phyloP scores from a whole-genome alignment of 2,888 invertebrate genomes.

The Tipula vernalis region DNA sequence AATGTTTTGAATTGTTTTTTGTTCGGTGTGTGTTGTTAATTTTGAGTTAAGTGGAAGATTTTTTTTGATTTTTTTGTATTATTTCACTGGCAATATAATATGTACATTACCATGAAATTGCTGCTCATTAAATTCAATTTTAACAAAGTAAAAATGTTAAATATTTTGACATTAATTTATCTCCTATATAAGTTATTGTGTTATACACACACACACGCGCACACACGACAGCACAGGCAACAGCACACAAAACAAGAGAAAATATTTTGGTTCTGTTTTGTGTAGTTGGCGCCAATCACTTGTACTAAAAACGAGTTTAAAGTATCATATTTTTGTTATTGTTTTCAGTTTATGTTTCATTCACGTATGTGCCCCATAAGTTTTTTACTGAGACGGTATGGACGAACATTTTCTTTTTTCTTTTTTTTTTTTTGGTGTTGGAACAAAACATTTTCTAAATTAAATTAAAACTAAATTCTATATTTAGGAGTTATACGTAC shows the following conservation, averaged over 20 bases:
- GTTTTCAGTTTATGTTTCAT: not conserved
- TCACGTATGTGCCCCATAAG: not conserved
- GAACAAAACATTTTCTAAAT: not conserved
- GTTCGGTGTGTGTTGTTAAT: not conserved
- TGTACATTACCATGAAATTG: not conserved
- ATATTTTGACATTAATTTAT: not conserved
- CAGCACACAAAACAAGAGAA: not conserved
- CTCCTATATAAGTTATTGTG: not conserved
- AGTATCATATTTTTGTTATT: not conserved
- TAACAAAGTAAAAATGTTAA: not conserved
- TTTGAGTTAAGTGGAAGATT: not conserved
- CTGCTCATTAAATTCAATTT: not conserved
- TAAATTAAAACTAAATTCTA: not conserved
- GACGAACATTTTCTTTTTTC: not conserved
- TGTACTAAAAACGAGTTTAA: not conserved
- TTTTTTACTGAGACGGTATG: not conserved
- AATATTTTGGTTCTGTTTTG: not conserved
- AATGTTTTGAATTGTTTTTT: not conserved
- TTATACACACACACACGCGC: not conserved
- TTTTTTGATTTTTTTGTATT: not conserved
- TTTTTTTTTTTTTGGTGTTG: not conserved
- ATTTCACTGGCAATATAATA: not conserved
- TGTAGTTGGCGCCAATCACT: constrained; percentile 4
- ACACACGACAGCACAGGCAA: not conserved
- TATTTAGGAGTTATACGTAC: not conserved